These are phyloP conservation scores for Sturmia bella DNA, from an alignment of 2,888 invertebrate genomes.

Conservation along the genomic window DNA sequence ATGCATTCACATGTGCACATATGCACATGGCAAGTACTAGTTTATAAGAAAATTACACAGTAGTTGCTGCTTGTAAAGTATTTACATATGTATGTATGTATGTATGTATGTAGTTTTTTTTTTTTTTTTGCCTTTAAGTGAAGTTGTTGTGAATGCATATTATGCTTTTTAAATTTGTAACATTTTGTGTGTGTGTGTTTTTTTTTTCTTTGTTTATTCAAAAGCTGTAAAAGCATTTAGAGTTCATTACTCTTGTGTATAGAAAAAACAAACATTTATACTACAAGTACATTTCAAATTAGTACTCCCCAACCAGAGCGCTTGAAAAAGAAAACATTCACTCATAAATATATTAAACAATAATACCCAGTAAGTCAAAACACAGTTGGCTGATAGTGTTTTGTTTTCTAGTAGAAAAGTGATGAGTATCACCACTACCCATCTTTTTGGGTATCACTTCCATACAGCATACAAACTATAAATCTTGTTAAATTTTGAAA, in stretches of 20 bases:
- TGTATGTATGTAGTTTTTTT: not conserved
- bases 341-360: not conserved
- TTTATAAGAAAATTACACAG: constrained; percentile 31
- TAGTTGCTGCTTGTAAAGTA: constrained; percentile 32
- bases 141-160: constrained; percentile 3
- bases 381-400: too few species aligned
- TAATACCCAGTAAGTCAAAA: not conserved
- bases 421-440: too few species aligned
- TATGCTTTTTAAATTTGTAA: constrained; percentile 34
- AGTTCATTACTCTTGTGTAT: constrained; percentile 41
- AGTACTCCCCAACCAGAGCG: not conserved
- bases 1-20: constrained; percentile 12
- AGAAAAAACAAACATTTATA: not conserved
- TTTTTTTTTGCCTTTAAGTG: not conserved
- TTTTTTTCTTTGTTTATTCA: constrained; percentile 15
- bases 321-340: not conserved
- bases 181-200: constrained; percentile 17
- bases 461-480: too few species aligned
- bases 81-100: too few species aligned
- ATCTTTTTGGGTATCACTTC: too few species aligned
- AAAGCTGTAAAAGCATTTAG: constrained; percentile 29
- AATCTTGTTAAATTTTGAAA: too few species aligned
- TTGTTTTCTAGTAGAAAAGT: too few species aligned
- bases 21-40: not conserved
- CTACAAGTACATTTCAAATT: constrained; percentile 9